Percentiles rank a stretch among this genome's conserved stretches.
Conservation (phyloP, 2,797 vertebrate species). For the Neoniphon sammara region DNA sequence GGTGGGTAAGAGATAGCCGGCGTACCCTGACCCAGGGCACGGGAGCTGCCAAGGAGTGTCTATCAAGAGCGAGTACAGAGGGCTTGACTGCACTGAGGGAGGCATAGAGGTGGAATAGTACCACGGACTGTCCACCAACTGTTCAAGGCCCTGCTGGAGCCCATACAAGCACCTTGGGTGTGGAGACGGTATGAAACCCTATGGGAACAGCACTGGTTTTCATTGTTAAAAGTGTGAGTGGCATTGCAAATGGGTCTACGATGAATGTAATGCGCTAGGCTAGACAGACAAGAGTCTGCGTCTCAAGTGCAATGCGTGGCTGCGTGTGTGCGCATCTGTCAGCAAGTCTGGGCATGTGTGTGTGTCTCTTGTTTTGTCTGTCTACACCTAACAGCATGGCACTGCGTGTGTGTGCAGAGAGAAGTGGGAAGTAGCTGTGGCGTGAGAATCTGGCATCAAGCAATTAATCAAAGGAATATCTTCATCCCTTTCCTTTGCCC, state of each 20-base stretch:
- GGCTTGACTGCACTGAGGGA: conserved; percentile 67
- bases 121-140: conserved; percentile 37
- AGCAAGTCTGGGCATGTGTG: conserved; percentile 17
- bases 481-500: conserved; percentile 33
- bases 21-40: conserved; percentile 63
- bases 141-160: conserved; percentile 32
- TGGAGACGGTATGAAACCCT: conserved; percentile 18
- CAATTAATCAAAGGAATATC: conserved; percentile 46
- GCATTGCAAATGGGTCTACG: background rate
- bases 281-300: conserved; percentile 2
- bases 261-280: background rate
- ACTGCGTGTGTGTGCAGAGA: conserved; percentile 19
- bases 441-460: conserved; percentile 24
- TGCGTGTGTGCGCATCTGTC: conserved; percentile 23
- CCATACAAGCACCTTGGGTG: conserved; percentile 18
- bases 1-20: conserved; percentile 56
- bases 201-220: background rate
- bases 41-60: conserved; percentile 64
- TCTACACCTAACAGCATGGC: conserved; percentile 11
- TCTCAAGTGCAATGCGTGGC: background rate
- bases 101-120: conserved; percentile 58
- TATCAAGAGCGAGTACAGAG: conserved; percentile 62
- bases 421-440: conserved; percentile 34
- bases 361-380: background rate
- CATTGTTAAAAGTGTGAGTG: background rate